phyloP scores from a whole-genome alignment of 2,888 invertebrate genomes.

The Sepiola atlantica region DNA sequence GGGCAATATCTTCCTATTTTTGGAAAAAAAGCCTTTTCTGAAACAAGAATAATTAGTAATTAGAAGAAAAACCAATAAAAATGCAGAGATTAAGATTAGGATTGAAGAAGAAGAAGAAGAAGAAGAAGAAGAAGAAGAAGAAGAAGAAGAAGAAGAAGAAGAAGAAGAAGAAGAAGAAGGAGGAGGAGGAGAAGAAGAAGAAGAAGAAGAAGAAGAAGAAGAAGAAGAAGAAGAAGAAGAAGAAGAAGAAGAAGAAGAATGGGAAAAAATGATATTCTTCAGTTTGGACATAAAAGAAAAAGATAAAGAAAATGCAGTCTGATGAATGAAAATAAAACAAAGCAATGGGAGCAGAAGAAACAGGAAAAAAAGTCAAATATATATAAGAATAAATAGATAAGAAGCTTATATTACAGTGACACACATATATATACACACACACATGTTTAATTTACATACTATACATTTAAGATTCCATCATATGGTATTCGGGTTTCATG shows the following conservation, averaged over 20 bases:
- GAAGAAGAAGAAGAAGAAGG: neutral
- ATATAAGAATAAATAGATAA: neutral
- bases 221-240: neutral
- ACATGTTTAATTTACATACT: too few relatives aligned
- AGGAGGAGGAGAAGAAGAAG: neutral
- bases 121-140: neutral
- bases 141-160: neutral
- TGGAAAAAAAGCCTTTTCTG: conserved; percentile 43
- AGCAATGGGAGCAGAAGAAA: neutral
- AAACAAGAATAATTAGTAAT: conserved; percentile 43
- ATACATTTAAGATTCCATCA: too few relatives aligned
- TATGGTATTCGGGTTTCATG: too few relatives aligned
- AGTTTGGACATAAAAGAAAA: neutral
- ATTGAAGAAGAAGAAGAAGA: neutral
- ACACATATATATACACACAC: too few relatives aligned
- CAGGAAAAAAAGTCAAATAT: neutral
- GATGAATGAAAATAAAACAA: neutral
- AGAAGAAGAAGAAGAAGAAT: neutral
- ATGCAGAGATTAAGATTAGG: neutral
- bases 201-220: neutral
- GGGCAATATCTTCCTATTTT: conserved; percentile 41
- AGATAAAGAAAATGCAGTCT: neutral
- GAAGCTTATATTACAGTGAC: neutral
- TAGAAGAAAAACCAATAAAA: conserved; percentile 24
- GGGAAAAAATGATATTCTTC: neutral